phyloP scores from a whole-genome alignment of 2,888 invertebrate genomes.

The Agrochola macilenta region DNA sequence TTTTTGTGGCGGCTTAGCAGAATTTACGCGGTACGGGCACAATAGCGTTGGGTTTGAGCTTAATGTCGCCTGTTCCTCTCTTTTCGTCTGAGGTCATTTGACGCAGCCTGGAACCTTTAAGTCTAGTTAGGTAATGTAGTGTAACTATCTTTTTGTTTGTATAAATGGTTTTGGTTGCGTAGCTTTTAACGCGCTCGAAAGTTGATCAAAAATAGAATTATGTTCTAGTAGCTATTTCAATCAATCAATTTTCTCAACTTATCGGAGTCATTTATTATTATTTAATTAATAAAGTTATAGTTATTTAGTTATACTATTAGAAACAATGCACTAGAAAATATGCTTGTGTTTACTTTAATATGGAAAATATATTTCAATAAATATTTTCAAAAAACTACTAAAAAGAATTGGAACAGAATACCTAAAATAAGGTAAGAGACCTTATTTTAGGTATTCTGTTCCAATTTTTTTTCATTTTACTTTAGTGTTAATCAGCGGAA shows the following conservation, averaged over 20 bases:
- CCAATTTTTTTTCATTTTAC: too few species aligned
- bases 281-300: background rate
- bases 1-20: conserved; percentile 61
- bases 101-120: background rate
- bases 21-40: conserved; percentile 46
- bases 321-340: background rate
- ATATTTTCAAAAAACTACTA: too few species aligned
- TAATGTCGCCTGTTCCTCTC: conserved; percentile 37
- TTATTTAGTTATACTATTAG: background rate
- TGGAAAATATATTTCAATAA: too few species aligned
- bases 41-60: conserved; percentile 40
- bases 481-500: too few species aligned
- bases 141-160: conserved; percentile 32
- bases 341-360: background rate
- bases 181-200: conserved; percentile 2
- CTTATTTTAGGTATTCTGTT: too few species aligned
- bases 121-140: background rate
- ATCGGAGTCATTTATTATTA: background rate
- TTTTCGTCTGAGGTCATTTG: conserved; percentile 39
- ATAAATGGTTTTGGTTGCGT: conserved; percentile 38
- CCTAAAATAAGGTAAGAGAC: too few species aligned
- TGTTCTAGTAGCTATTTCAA: background rate
- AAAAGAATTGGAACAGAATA: too few species aligned
- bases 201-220: background rate
- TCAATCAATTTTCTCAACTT: background rate